phyloP scores from a whole-genome alignment of 2,113 vertebrate species.

The Ploceus nigricollis region DNA sequence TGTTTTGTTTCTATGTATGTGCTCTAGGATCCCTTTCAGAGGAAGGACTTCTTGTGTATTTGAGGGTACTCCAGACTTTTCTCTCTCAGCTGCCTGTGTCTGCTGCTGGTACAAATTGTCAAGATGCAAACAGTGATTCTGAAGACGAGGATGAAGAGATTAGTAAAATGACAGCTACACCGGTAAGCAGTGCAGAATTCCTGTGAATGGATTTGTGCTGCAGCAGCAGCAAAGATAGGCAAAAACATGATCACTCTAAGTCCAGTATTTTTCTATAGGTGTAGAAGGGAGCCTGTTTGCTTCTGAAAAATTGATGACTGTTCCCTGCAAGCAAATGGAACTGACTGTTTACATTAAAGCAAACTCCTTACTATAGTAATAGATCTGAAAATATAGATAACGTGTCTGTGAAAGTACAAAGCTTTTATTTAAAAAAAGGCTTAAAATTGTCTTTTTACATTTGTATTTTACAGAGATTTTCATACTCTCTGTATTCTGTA shows the following conservation, averaged over 20 bases:
- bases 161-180: constrained; percentile 67
- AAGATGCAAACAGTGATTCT: constrained; percentile 87
- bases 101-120: constrained; percentile 69
- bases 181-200: constrained; percentile 68
- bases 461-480: neutral
- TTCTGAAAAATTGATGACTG: neutral
- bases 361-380: neutral
- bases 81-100: constrained; percentile 88
- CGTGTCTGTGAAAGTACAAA: neutral
- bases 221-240: neutral
- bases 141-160: constrained; percentile 88
- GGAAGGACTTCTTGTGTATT: constrained; percentile 88
- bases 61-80: constrained; percentile 86
- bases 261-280: neutral
- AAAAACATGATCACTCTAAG: rapidly evolving
- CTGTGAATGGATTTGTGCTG: neutral
- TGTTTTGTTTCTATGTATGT: neutral
- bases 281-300: neutral
- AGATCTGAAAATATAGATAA: neutral
- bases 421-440: neutral
- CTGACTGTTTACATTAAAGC: neutral
- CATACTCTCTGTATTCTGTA: neutral
- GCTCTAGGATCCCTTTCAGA: constrained; percentile 85
- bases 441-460: neutral
- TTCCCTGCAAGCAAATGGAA: neutral